Percentiles rank a stretch among this genome's conserved stretches.
Conservation (phyloP, 2,113 vertebrate species). For the Lamprotornis superbus region DNA sequence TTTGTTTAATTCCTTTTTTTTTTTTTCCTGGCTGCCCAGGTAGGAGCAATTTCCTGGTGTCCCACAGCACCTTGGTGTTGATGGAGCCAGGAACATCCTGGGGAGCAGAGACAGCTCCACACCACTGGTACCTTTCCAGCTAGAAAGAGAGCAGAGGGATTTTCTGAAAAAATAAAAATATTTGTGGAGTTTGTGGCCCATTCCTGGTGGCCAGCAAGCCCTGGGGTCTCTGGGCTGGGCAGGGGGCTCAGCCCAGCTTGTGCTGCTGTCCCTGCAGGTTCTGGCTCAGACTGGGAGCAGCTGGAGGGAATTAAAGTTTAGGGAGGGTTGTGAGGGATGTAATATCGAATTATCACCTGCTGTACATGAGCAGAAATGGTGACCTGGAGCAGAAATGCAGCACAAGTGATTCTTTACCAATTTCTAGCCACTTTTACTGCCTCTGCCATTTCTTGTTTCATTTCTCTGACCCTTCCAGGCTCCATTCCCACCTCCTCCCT, state of each 20-base stretch:
- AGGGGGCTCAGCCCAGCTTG: too few species aligned
- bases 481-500: accelerated
- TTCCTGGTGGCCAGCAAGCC: not conserved
- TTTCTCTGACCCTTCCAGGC: not conserved
- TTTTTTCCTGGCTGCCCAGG: not conserved
- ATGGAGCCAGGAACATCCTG: accelerated
- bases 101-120: accelerated
- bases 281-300: not conserved
- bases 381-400: not conserved
- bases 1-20: accelerated
- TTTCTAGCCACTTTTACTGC: accelerated
- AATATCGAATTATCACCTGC: not conserved
- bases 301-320: not conserved
- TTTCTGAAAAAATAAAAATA: accelerated
- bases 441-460: accelerated
- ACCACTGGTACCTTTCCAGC: accelerated
- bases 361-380: accelerated
- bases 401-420: not conserved
- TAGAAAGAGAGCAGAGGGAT: accelerated
- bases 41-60: not conserved
- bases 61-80: accelerated
- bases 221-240: accelerated
- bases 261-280: accelerated
- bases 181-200: not conserved
- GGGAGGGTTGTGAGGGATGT: too few species aligned